phyloP scores from a whole-genome alignment of 2,888 invertebrate species.

The Ophion costatus region DNA sequence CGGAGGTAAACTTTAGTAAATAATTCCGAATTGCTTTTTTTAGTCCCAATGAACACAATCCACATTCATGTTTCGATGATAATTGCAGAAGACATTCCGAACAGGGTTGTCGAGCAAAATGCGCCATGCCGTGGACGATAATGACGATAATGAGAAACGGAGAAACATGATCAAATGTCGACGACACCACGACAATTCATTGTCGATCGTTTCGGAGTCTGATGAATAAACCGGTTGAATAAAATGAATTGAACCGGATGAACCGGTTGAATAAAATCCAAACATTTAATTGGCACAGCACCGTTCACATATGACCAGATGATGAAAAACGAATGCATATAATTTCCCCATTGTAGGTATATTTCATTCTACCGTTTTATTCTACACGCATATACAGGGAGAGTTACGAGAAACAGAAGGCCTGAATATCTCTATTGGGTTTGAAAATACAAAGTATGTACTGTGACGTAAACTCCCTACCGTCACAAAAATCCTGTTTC shows the following conservation, averaged over 20 bases:
- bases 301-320: slow-evolving; percentile 73
- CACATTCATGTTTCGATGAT: too few species aligned
- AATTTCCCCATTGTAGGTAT: neutral
- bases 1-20: too few species aligned
- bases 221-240: slow-evolving; percentile 71
- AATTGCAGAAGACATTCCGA: slow-evolving; percentile 88
- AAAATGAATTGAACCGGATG: slow-evolving; percentile 76
- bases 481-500: too few species aligned
- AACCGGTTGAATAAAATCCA: slow-evolving; percentile 75
- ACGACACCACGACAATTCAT: slow-evolving; percentile 71
- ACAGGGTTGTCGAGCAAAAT: slow-evolving; percentile 90
- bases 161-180: slow-evolving; percentile 70
- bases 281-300: slow-evolving; percentile 77
- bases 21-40: too few species aligned
- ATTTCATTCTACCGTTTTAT: too few species aligned
- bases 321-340: neutral
- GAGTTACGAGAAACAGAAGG: too few species aligned
- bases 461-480: too few species aligned
- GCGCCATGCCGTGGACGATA: slow-evolving; percentile 88
- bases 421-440: too few species aligned
- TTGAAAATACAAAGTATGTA: too few species aligned
- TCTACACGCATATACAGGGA: neutral
- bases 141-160: slow-evolving; percentile 76
- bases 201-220: slow-evolving; percentile 75
- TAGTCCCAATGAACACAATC: too few species aligned